These are phyloP conservation scores for Lithodes maja DNA, from an alignment of 2,888 invertebrate species.

Conservation along the genomic window DNA sequence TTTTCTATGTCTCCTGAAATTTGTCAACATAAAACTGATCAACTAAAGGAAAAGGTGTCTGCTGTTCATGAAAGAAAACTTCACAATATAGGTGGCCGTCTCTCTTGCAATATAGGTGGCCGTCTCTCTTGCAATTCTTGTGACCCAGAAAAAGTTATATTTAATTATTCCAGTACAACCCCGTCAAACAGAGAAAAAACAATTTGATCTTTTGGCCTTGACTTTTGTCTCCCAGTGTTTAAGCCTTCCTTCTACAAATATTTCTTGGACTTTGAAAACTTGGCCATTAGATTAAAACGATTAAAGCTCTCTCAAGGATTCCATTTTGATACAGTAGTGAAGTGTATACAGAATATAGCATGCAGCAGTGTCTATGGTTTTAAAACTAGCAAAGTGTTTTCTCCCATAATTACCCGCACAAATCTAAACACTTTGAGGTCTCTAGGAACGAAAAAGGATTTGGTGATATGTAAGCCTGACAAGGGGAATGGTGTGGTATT, in stretches of 20 bases:
- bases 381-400: background rate
- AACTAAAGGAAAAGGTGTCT: too few species aligned
- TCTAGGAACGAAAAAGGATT: background rate
- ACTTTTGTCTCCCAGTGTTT: background rate
- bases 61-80: too few species aligned
- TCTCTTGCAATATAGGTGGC: too few species aligned
- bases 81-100: too few species aligned
- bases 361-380: background rate
- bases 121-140: too few species aligned
- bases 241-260: background rate
- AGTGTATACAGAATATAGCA: background rate
- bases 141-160: background rate
- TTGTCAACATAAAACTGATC: too few species aligned
- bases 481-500: background rate
- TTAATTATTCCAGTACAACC: background rate
- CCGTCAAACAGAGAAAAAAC: background rate
- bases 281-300: background rate
- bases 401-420: background rate
- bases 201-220: background rate
- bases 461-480: background rate
- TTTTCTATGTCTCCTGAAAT: too few species aligned
- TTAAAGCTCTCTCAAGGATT: background rate
- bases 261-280: background rate
- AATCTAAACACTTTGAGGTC: background rate
- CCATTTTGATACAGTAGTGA: background rate